phyloP scores from a whole-genome alignment of 2,113 vertebrate genomes.

The Talpa occidentalis region DNA sequence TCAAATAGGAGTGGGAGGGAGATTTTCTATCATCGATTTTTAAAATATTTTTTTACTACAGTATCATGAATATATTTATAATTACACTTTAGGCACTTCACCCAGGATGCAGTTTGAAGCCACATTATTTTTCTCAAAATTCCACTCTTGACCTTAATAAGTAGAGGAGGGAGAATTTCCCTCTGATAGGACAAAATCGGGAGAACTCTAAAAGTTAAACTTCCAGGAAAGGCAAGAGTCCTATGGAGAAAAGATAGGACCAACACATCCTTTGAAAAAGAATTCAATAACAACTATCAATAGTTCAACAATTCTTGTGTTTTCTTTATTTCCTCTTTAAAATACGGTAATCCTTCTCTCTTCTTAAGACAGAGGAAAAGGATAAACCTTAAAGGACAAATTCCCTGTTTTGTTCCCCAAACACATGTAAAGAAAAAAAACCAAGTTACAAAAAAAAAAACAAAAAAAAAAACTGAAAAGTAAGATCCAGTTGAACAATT shows the following conservation, averaged over 20 bases:
- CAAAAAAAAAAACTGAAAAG: not conserved
- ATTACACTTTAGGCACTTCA: not conserved
- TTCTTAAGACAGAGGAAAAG: not conserved
- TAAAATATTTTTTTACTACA: not conserved
- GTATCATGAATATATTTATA: not conserved
- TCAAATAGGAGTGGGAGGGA: not conserved
- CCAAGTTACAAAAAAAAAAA: not conserved
- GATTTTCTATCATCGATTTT: not conserved
- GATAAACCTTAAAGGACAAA: not conserved
- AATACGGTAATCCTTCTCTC: not conserved
- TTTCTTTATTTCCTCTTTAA: not conserved
- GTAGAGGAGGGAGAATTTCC: not conserved
- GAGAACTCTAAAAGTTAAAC: not conserved
- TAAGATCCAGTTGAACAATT: not conserved
- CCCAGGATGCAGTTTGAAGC: not conserved
- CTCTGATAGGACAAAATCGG: not conserved
- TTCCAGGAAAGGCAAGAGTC: not conserved
- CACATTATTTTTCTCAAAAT: constrained; percentile 37
- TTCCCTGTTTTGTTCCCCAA: not conserved
- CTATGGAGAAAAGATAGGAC: not conserved
- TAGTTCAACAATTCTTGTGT: not conserved
- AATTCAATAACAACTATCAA: no score
- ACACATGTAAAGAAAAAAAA: not conserved
- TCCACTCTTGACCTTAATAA: not conserved
- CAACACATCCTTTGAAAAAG: not conserved